Evolutionary conservation across 2,888 invertebrate genomes (phyloP), one percentile per base, ranked within the genome.

Genomic region (Campoplex capitator): DNA sequence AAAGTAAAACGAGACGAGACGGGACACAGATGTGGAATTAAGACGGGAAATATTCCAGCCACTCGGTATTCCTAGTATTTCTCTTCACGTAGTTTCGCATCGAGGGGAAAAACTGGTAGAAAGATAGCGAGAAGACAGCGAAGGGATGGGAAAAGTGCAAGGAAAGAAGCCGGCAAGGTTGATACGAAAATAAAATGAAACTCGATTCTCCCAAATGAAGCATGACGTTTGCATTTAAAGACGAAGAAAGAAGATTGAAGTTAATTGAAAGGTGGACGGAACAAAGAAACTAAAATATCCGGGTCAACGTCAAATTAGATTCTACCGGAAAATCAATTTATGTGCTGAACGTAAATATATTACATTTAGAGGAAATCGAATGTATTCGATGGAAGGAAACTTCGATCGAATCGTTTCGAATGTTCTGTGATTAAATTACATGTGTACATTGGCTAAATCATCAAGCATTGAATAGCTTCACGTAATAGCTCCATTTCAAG

Each of bases 21-120:
- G 79, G 84, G 75, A 74, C 84, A 42, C 70, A 80, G 88, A 83
- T 87, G 70, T 82, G 87, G 88, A 90, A 92, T 92, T 91, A 90
- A 89, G 88, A 89, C 87, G 79, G 88, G 88, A 91, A 91, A 89
- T 91, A 88, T 92, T 89, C 86, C 74, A 51, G 73, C n/a, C 18
- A 51, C 32, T 45, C 74, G 88, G 80, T 79, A 80, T 88, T 87
- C 86, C n/a, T 56, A 87, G 88, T 88, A 90, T 90, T 90, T 90
- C 86, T 89, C 89, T 89, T 88, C 86, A 84, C 87, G 84, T 54
- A 74, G 65, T 81, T 74, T 23, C 32, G 54, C 32, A 80, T 32
- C 67, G 70, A 48, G 65, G 79, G 84, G 78, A 56, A 85, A 65
- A 65, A 45, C 75, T 56, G 75, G 62, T 42, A 48, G 71, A 42